A percentile compares a stretch with the other conserved stretches of the same genome.
These are phyloP conservation scores for Pomacea canaliculata DNA, from an alignment of 2,888 invertebrate species.

Conservation along the genomic window DNA sequence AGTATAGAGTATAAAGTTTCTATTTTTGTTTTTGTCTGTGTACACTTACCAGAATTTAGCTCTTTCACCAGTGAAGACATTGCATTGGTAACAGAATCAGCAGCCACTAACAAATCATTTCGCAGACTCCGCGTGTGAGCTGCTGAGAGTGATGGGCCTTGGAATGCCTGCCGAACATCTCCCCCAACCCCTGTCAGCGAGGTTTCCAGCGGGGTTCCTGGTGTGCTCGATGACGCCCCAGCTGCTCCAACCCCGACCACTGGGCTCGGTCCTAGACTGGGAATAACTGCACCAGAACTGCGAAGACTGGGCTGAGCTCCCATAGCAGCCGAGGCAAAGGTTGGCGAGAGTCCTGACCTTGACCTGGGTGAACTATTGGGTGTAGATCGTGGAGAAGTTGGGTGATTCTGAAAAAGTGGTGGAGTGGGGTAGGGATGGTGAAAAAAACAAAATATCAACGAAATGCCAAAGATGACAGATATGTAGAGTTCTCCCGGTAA, in stretches of 20 bases:
- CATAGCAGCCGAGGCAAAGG: conserved; percentile 38
- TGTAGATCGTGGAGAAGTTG: conserved; percentile 63
- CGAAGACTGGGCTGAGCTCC: conserved; percentile 24
- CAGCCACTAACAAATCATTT: conserved; percentile 92
- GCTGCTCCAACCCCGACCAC: conserved; percentile 21
- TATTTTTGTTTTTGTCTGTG: too few relatives aligned
- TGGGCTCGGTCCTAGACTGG: conserved; percentile 16
- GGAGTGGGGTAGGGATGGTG: background rate
- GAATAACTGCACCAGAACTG: conserved; percentile 17
- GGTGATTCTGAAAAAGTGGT: conserved; percentile 54
- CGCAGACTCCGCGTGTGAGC: conserved; percentile 55
- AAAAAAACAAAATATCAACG: background rate
- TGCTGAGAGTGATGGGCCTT: conserved; percentile 31
- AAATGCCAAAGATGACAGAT: too few relatives aligned
- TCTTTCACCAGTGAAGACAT: conserved; percentile 97
- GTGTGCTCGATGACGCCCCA: conserved; percentile 51
- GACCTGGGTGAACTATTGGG: conserved; percentile 60
- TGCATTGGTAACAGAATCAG: conserved; percentile 97
- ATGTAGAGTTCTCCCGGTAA: too few relatives aligned
- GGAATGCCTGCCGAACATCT: conserved; percentile 72
- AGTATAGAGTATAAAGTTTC: too few relatives aligned
- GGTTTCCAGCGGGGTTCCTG: conserved; percentile 60
- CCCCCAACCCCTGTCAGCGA: conserved; percentile 66
- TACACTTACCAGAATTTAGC: conserved; percentile 79
- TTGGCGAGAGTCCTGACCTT: conserved; percentile 57